Evolutionary conservation across 2,888 invertebrate species (phyloP).

Genomic region (Oxystoma pomonae): DNA sequence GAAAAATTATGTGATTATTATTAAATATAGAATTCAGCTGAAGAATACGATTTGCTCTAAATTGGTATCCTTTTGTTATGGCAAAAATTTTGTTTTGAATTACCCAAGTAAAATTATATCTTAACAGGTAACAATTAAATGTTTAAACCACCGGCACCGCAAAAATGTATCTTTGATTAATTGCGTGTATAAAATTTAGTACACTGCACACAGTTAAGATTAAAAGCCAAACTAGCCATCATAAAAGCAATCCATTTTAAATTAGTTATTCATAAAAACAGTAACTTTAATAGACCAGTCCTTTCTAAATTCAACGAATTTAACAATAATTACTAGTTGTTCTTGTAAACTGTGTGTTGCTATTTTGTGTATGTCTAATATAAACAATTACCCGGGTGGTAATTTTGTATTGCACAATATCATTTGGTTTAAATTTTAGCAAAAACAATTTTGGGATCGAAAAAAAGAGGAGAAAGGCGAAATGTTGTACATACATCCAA

Average conservation of each 20-base stretch:
- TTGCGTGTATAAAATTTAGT: neutral
- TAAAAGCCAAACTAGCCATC: neutral
- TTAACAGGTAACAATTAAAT: neutral
- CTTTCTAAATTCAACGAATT: neutral
- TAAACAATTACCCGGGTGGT: neutral
- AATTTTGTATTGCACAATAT: neutral
- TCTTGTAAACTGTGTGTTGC: neutral
- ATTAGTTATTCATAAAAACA: neutral
- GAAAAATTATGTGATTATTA: no score
- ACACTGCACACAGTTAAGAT: no score
- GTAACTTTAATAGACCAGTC: neutral
- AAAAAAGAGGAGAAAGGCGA: no score
- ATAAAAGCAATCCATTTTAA: neutral
- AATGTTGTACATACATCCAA: no score
- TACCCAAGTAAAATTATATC: no score
- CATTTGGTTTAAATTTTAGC: neutral
- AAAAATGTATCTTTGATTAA: neutral
- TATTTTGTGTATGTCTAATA: neutral
- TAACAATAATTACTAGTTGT: neutral
- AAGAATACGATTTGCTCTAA: no score
- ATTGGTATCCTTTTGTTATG: no score
- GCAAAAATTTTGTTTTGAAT: no score
- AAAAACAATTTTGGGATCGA: neutral
- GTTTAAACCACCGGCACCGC: neutral
- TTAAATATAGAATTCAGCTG: no score